Conservation (phyloP, 2,797 vertebrate species). For the Rousettus madagascariensis region DNA sequence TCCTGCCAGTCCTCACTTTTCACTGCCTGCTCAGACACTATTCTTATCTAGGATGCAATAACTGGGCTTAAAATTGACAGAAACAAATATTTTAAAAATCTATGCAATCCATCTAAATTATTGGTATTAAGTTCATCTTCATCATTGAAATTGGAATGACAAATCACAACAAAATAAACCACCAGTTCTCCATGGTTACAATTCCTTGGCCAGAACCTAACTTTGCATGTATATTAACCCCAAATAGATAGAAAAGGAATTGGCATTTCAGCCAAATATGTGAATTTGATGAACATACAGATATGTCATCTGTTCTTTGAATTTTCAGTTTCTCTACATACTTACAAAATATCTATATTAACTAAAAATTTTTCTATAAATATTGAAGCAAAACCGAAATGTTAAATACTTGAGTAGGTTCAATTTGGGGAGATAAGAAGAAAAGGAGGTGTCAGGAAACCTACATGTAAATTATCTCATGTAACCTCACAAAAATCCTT, state of each 20-base stretch:
- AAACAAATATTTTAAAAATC: constrained; percentile 44
- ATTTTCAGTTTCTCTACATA: not conserved
- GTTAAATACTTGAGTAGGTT: not conserved
- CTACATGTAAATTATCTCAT: not conserved
- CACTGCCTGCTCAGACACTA: constrained; percentile 65
- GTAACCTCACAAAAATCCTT: not conserved
- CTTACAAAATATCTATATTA: constrained; percentile 42
- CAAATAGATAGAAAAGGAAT: not conserved
- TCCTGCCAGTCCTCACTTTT: constrained; percentile 32
- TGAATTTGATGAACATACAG: not conserved
- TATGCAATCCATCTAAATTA: not conserved
- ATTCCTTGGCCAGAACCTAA: not conserved
- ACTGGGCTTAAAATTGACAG: constrained; percentile 33
- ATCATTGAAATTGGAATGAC: not conserved
- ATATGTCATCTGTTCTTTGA: not conserved
- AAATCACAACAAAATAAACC: constrained; percentile 2
- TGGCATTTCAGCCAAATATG: not conserved
- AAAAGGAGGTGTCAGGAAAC: not conserved
- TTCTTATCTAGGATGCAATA: constrained; percentile 56
- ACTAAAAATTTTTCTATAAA: not conserved
- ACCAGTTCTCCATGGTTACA: not conserved
- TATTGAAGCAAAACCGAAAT: not conserved
- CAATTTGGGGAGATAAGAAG: not conserved
- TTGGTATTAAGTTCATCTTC: not conserved
- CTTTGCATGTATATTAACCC: not conserved